phyloP scores from a whole-genome alignment of 2,113 vertebrate genomes.

The Bucco capensis region DNA sequence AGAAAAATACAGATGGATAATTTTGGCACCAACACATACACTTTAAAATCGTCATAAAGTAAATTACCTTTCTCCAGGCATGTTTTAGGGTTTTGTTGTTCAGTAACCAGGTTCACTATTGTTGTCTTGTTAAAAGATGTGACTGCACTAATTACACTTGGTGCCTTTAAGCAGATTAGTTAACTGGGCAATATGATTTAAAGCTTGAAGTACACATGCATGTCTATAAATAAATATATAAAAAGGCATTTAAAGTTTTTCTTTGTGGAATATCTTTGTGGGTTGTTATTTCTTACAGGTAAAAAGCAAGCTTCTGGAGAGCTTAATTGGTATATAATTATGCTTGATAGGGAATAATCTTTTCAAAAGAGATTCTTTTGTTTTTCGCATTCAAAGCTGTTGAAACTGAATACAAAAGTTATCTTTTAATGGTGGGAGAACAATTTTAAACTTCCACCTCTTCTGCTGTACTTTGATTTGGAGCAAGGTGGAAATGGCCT shows the following conservation, averaged over 20 bases:
- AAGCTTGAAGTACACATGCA: not conserved
- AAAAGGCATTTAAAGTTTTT: not conserved
- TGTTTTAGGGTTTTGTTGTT: not conserved
- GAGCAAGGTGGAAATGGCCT: not conserved
- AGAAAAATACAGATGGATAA: not conserved
- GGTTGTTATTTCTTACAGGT: not conserved
- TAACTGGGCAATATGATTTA: not conserved
- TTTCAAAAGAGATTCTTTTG: conserved; percentile 40
- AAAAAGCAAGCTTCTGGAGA: not conserved
- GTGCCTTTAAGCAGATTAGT: not conserved
- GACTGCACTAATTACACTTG: conserved; percentile 2
- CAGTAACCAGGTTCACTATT: conserved; percentile 15
- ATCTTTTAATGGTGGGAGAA: conserved; percentile 1
- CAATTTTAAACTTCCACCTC: conserved; percentile 32
- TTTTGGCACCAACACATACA: not conserved
- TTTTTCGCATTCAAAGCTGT: conserved; percentile 7
- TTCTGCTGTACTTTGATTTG: conserved; percentile 7
- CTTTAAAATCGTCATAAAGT: not conserved
- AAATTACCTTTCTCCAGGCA: not conserved
- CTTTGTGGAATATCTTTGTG: not conserved
- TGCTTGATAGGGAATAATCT: not conserved
- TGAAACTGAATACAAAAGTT: conserved; percentile 31
- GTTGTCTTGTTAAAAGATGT: conserved; percentile 5
- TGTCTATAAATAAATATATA: not conserved
- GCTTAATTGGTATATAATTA: conserved; percentile 29